Conservation (phyloP, 2,888 invertebrate genomes). For the Sthenelais limicola region DNA sequence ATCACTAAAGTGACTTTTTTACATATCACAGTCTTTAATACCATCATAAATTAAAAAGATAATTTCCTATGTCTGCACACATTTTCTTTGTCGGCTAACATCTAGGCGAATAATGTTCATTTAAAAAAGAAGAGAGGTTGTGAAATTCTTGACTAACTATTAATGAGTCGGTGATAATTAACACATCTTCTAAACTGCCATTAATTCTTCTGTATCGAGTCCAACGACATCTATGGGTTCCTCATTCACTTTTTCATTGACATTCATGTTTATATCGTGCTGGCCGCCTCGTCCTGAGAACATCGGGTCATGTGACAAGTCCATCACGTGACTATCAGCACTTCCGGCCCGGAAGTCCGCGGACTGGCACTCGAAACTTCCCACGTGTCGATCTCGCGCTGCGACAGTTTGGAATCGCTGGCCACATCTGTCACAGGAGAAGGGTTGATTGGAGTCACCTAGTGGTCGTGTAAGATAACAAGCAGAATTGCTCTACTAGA, state of each 20-base stretch:
- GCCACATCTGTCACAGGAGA: slow-evolving; percentile 34
- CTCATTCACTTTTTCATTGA: slow-evolving; percentile 40
- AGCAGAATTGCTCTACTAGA: neutral
- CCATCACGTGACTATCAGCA: slow-evolving; percentile 39
- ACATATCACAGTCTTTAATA: no score
- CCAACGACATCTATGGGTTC: slow-evolving; percentile 47
- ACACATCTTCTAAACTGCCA: no score
- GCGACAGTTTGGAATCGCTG: slow-evolving; percentile 11
- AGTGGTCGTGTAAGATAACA: neutral
- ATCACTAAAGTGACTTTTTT: no score
- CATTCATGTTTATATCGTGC: slow-evolving; percentile 47
- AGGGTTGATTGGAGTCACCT: slow-evolving; percentile 21
- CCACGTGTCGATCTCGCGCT: slow-evolving; percentile 29
- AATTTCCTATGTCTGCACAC: no score
- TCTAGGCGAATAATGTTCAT: no score
- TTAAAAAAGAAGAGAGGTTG: no score
- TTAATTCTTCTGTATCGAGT: slow-evolving; percentile 40
- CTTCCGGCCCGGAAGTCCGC: slow-evolving; percentile 18
- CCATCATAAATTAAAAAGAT: no score
- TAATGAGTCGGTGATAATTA: no score
- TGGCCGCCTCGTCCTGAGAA: neutral
- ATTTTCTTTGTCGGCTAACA: no score
- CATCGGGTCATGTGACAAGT: slow-evolving; percentile 2
- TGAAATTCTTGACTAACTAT: no score
- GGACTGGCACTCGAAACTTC: slow-evolving; percentile 21